Evolutionary conservation across 2,888 invertebrate genomes (phyloP), one percentile per base, ranked within the genome.

Genomic region (Drosophila parthenogenetica): DNA sequence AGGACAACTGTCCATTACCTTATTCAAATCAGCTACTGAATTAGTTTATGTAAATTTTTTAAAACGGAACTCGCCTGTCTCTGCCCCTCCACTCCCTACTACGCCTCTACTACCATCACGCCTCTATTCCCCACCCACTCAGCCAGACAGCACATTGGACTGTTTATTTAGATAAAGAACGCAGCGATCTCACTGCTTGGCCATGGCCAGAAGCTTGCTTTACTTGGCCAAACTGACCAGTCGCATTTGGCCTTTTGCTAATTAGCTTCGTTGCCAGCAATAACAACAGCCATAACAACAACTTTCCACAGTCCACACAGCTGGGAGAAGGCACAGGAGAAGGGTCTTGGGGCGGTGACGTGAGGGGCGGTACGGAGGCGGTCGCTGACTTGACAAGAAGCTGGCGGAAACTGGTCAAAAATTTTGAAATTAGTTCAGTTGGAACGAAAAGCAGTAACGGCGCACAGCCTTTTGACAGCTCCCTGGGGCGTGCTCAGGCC

Each of bases 11-110:
- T 51, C 79, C 73, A 89, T 87, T 89, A 87, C 73, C 87, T 87
- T 87, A 87, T 87, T 87, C 87, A 87, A 87, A 89, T 87, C 88
- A 89, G 87, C 87, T 74, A 80, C 71, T 69, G 82, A 89, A 89
- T 87, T 87, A 89, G 87, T 87, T 87, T 86, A 87, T 88, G 87
- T 73, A 79, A 84, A 84, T 84, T 84, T 82, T 65, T 67, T 66
- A 68, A 77, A 79, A 69, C 80, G 59, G 60, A 53, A 62, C 69
- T 59, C 82, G 50, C 73, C 73, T 39, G 10, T 13, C 7, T 17
- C 39, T 32, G 48, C 48, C 13, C 7, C 17, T 5, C 14, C 8
- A 10, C 5, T 8, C 10, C 32, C n/a, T 45, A 2, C 22, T 22
- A 22, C 22, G 5, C 37, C 3, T 19, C 19, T 22, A 17, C 53